Conservation (phyloP, 2,888 invertebrate genomes). For the Lamellibrachia columna region DNA sequence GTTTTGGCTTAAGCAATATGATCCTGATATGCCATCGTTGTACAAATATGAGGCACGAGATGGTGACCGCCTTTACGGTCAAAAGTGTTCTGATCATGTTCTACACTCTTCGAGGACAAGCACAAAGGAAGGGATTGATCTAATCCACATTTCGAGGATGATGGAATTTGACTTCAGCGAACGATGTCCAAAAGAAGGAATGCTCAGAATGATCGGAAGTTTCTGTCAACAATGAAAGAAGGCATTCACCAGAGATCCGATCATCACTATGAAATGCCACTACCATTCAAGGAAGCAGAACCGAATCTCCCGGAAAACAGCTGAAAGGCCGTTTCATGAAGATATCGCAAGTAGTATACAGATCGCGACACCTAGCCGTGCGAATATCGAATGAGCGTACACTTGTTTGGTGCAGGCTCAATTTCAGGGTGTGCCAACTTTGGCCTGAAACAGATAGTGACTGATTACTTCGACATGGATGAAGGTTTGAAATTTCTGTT, state of each 20-base stretch:
- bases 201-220: not conserved
- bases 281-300: not conserved
- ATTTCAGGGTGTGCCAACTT: constrained; percentile 32
- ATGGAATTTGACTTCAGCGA: constrained; percentile 1
- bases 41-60: not conserved
- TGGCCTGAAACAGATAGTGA: not conserved
- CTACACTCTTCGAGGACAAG: not conserved
- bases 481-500: constrained; percentile 27
- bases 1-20: not conserved
- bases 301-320: not conserved
- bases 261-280: not conserved
- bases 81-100: not conserved
- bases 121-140: not conserved
- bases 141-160: not conserved
- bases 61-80: not conserved
- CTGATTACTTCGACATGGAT: constrained; percentile 31
- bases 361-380: not conserved
- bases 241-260: not conserved
- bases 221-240: not conserved
- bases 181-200: not conserved
- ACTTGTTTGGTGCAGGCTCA: constrained; percentile 30
- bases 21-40: not conserved
- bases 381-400: constrained; percentile 31
- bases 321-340: not conserved
- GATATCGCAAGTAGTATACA: not conserved